A percentile compares a stretch with the other conserved stretches of the same genome.
phyloP scores from a whole-genome alignment of 1,140 invertebrate genomes.

The Coelopa frigida region DNA sequence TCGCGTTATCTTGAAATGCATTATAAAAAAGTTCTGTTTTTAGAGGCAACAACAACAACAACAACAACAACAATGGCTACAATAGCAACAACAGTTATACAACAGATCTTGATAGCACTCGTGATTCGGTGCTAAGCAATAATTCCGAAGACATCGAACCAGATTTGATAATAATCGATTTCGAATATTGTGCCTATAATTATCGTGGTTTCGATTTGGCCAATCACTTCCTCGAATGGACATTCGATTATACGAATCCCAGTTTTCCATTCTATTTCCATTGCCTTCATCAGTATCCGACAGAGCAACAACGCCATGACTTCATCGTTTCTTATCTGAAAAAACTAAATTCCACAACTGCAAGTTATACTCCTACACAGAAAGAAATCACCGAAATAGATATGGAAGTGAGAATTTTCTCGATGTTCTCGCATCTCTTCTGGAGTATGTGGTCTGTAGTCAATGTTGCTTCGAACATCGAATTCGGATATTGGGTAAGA shows the following conservation, averaged over 20 bases:
- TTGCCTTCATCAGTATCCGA: constrained; percentile 61
- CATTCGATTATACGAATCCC: constrained; percentile 77
- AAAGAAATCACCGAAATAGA: constrained; percentile 27
- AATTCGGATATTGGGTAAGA: constrained; percentile 91
- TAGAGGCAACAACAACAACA: neutral
- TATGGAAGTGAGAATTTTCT: constrained; percentile 72
- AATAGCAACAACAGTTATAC: too few relatives aligned
- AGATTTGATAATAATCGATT: constrained; percentile 79
- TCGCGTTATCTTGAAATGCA: too few relatives aligned
- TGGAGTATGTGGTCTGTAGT: constrained; percentile 90
- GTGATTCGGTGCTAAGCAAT: constrained; percentile 30
- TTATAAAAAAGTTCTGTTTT: too few relatives aligned
- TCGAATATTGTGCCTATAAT: constrained; percentile 92
- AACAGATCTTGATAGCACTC: constrained; percentile 25
- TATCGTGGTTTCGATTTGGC: constrained; percentile 91
- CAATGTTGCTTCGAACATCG: constrained; percentile 78
- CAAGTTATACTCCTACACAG: constrained; percentile 25
- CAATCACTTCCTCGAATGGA: constrained; percentile 95
- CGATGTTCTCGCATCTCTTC: constrained; percentile 83
- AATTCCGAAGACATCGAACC: constrained; percentile 48
- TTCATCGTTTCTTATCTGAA: constrained; percentile 34
- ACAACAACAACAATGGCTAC: neutral
- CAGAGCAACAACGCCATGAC: constrained; percentile 61
- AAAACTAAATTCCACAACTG: constrained; percentile 25
- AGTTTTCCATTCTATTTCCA: constrained; percentile 73